phyloP scores from a whole-genome alignment of 2,797 vertebrate genomes.

The Pempheris klunzingeri region DNA sequence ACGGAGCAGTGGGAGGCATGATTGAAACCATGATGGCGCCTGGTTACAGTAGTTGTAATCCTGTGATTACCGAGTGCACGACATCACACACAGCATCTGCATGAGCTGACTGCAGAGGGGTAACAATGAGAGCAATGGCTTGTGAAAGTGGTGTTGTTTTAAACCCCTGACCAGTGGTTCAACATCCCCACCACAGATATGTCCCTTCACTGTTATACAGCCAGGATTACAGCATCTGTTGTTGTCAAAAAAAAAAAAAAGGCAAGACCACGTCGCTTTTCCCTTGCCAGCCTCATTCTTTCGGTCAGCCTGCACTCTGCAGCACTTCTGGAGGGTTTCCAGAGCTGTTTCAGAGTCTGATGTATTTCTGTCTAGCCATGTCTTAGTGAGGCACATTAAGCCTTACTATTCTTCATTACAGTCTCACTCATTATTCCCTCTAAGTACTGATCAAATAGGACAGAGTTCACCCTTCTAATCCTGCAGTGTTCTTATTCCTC shows the following conservation, averaged over 20 bases:
- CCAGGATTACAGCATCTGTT: conserved; percentile 77
- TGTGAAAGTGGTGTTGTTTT: conserved; percentile 68
- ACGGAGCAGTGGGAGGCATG: conserved; percentile 22
- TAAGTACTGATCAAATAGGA: conserved; percentile 24
- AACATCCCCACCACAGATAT: conserved; percentile 55
- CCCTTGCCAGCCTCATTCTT: conserved; percentile 61
- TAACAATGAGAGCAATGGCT: conserved; percentile 74
- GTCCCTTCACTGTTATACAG: conserved; percentile 54
- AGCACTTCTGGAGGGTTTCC: conserved; percentile 53
- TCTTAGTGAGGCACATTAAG: conserved; percentile 44
- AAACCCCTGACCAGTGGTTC: conserved; percentile 65
- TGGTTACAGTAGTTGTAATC: conserved; percentile 68
- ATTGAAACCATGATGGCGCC: conserved; percentile 39
- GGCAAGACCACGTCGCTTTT: conserved; percentile 54
- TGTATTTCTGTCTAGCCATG: conserved; percentile 50
- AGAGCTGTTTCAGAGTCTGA: conserved; percentile 45
- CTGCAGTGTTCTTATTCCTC: conserved; percentile 12
- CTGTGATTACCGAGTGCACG: conserved; percentile 53
- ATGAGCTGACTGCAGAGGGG: conserved; percentile 51
- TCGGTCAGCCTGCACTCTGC: conserved; percentile 55
- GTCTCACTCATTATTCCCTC: conserved; percentile 57
- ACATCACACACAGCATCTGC: conserved; percentile 63
- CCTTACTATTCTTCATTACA: conserved; percentile 25
- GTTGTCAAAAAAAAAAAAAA: conserved; percentile 54
- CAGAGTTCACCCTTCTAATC: conserved; percentile 34